These are phyloP conservation scores for Leptopilina clavipes DNA, from an alignment of 1,140 invertebrate genomes.

Conservation along the genomic window DNA sequence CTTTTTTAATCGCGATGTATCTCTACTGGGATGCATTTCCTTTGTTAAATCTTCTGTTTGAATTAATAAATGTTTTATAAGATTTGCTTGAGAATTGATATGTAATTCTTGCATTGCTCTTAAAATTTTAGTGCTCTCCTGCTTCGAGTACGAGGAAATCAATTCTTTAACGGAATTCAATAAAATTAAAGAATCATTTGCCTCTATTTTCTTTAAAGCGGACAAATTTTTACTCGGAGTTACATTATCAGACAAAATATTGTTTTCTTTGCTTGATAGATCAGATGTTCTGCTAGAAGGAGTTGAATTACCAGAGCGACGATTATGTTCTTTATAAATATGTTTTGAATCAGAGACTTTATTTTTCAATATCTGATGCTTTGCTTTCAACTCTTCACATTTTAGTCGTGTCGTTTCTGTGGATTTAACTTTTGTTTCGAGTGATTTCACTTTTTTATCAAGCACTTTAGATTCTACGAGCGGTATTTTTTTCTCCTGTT, in stretches of 20 bases:
- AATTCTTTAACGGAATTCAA: constrained; percentile 64
- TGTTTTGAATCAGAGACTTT: constrained; percentile 46
- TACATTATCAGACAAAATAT: constrained; percentile 54
- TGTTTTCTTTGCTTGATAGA: constrained; percentile 67
- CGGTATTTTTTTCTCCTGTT: constrained; percentile 35
- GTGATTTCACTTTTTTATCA: constrained; percentile 54
- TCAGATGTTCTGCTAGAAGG: constrained; percentile 60
- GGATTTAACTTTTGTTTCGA: constrained; percentile 54
- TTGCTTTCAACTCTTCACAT: constrained; percentile 51
- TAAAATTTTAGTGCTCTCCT: constrained; percentile 65
- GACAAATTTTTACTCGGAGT: constrained; percentile 39
- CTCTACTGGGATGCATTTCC: constrained; percentile 58
- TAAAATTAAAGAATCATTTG: constrained; percentile 56
- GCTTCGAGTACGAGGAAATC: constrained; percentile 60
- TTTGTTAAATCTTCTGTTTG: constrained; percentile 65
- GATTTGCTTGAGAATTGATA: constrained; percentile 63
- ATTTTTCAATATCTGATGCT: constrained; percentile 41
- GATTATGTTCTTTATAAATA: constrained; percentile 42
- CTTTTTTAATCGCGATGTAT: constrained; percentile 50
- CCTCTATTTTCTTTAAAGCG: constrained; percentile 49
- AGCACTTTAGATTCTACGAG: constrained; percentile 44
- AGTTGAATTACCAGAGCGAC: constrained; percentile 52
- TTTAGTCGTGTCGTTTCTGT: background rate
- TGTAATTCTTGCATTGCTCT: constrained; percentile 63
- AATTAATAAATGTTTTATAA: constrained; percentile 62